A percentile compares a stretch with the other conserved stretches of the same genome.
Conservation (phyloP, 2,113 vertebrate genomes). For the Nibea albiflora region DNA sequence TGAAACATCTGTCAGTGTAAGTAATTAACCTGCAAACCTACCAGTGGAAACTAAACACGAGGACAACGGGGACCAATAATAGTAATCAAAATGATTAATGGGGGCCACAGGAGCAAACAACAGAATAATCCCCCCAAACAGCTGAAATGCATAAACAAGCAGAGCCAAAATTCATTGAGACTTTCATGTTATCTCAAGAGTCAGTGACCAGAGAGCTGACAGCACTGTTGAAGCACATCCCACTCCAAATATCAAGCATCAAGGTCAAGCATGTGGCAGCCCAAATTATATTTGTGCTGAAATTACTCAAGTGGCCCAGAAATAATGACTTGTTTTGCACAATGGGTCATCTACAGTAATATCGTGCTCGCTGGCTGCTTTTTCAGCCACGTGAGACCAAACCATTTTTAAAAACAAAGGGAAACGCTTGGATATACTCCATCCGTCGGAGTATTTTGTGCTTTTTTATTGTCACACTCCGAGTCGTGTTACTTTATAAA, state of each 20-base stretch:
- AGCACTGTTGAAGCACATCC: conserved; percentile 37
- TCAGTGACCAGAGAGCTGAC: conserved; percentile 36
- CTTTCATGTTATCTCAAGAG: conserved; percentile 25
- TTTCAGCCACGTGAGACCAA: not conserved
- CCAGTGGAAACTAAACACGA: not conserved
- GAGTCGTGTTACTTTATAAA: not conserved
- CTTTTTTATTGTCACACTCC: not conserved
- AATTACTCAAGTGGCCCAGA: conserved; percentile 47
- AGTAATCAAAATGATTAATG: conserved; percentile 9
- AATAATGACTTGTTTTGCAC: conserved; percentile 43
- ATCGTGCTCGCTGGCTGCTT: conserved; percentile 11
- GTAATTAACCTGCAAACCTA: not conserved
- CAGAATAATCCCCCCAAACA: conserved; percentile 19
- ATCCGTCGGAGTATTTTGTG: not conserved
- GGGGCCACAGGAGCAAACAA: not conserved
- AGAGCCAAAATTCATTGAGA: conserved; percentile 38
- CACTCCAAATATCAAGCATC: conserved; percentile 55
- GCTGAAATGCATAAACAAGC: conserved; percentile 31
- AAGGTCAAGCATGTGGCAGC: conserved; percentile 50
- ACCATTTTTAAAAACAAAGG: conserved; percentile 1
- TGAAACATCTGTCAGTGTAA: not conserved
- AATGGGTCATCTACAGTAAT: conserved; percentile 26
- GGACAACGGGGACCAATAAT: conserved; percentile 4
- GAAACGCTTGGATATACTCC: conserved; percentile 6
- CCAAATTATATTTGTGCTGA: conserved; percentile 43